Evolutionary conservation across 2,797 vertebrate species (phyloP).

Genomic region (Chelon auratus): DNA sequence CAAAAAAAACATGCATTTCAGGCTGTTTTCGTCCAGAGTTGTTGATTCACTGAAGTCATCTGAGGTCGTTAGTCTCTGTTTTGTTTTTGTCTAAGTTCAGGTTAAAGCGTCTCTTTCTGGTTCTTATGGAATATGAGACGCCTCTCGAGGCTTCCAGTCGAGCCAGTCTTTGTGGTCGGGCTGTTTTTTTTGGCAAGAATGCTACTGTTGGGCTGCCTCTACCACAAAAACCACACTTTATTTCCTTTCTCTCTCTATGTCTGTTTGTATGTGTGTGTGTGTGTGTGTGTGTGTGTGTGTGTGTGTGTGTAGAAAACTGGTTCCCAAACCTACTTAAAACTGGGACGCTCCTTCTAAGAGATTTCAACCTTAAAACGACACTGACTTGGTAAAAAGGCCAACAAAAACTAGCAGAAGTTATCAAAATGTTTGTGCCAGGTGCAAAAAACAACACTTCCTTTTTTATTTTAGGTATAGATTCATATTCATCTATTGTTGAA

Average conservation of each 20-base stretch:
- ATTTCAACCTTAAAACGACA: background rate
- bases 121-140: slow-evolving; percentile 24
- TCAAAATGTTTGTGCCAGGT: no score
- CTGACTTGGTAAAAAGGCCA: background rate
- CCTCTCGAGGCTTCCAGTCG: slow-evolving; percentile 25
- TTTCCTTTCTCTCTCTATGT: slow-evolving; percentile 33
- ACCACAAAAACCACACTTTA: slow-evolving; percentile 48
- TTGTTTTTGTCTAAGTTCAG: background rate
- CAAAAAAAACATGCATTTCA: background rate
- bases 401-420: background rate
- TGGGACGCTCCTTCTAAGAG: background rate
- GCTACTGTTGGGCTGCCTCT: slow-evolving; percentile 19
- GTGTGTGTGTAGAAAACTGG: background rate
- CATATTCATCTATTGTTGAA: no score
- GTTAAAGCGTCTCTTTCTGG: slow-evolving; percentile 2
- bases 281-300: slow-evolving; percentile 11
- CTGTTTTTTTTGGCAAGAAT: slow-evolving; percentile 36
- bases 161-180: slow-evolving; percentile 39
- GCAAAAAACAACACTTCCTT: no score
- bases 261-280: slow-evolving; percentile 12
- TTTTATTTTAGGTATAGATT: no score
- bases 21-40: background rate
- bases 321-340: background rate
- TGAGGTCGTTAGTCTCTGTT: background rate
- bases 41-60: background rate